A percentile compares a stretch with the other conserved stretches of the same genome.
phyloP scores from a whole-genome alignment of 1,140 invertebrate species.

The Drosophila funebris region DNA sequence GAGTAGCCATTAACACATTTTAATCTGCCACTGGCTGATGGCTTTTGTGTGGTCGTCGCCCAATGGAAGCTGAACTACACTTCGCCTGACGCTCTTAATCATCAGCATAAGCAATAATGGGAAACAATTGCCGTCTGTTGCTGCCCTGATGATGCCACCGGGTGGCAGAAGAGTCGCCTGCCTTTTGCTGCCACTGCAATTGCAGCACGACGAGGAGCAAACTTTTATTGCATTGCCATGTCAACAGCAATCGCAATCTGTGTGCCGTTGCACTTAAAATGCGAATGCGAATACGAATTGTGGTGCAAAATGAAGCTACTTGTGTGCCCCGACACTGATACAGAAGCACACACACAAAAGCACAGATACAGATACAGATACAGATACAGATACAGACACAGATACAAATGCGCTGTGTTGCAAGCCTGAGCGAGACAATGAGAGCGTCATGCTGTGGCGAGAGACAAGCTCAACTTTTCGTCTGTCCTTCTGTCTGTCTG shows the following conservation, averaged over 20 bases:
- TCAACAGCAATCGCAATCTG: constrained; percentile 74
- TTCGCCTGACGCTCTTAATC: constrained; percentile 65
- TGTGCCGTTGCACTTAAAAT: constrained; percentile 76
- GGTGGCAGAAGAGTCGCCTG: background rate
- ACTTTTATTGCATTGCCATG: constrained; percentile 82
- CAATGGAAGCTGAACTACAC: constrained; percentile 6
- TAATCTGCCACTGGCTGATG: constrained; percentile 75
- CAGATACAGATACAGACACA: constrained; percentile 16
- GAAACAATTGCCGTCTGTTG: constrained; percentile 74
- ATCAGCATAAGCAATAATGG: constrained; percentile 79
- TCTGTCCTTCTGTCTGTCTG: background rate
- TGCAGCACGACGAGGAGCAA: constrained; percentile 54
- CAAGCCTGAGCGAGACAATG: constrained; percentile 33
- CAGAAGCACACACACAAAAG: constrained; percentile 44
- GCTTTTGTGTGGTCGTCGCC: constrained; percentile 67
- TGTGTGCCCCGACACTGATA: constrained; percentile 62
- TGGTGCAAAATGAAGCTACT: constrained; percentile 80
- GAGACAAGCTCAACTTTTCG: constrained; percentile 46
- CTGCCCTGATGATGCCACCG: constrained; percentile 12
- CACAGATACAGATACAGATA: constrained; percentile 29
- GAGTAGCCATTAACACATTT: constrained; percentile 75
- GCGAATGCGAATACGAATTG: constrained; percentile 68
- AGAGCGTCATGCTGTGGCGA: constrained; percentile 34
- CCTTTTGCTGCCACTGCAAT: constrained; percentile 63
- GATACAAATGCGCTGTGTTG: background rate